Base-by-base conservation (phyloP, 2,797 vertebrate species). In the Amniataba percoides region DNA sequence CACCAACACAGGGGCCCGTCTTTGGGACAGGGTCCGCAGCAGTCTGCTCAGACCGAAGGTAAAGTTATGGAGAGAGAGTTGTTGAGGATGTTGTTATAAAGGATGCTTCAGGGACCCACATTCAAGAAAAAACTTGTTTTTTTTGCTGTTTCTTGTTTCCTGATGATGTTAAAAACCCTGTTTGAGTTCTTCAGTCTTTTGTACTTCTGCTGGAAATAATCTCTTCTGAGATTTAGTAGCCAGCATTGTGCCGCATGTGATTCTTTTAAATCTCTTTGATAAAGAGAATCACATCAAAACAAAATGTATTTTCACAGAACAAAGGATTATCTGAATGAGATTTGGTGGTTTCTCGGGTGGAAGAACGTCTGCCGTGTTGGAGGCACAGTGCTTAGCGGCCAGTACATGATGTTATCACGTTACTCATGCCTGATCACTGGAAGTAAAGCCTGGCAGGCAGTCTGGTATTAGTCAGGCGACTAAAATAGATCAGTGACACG, bases 1-100 rank as follows among this genome's bases (percentile, higher is more conserved):
- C 42, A 62, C 13, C 1, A 71, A 71, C 25, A 76, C 88, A 9
- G 94, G 93, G 57, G 83, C 85, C 16, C 89, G 91, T 67, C 86
- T 95, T 71, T 95, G 95, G 95, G 92, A 89, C 55, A 78, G 89
- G 71, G 94, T 95, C 52, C 89, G 94, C 57, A 89, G 81, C 78
- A 89, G 83, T 42, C 87, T 95, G 62, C 77, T 95, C 73, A 90
- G 74, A 82, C 92, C 84, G 7, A 95, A 95, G 95, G 95, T 95
- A 94, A 88, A 53, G 13, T 56, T 11, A 0, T 36, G 40, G 16
- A 25, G 39, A 45, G 45, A 8, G 23, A 51, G 52, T 36, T 23
- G 36, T 61, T 5, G 43, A 27, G 43, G 61, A 15, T 11, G 39
- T 12, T 59, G 10, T 18, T 69, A 15, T 46, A 15, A 53, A 62